phyloP scores from a whole-genome alignment of 1,140 invertebrate species.

The Pseudomyrmex cubaensis region DNA sequence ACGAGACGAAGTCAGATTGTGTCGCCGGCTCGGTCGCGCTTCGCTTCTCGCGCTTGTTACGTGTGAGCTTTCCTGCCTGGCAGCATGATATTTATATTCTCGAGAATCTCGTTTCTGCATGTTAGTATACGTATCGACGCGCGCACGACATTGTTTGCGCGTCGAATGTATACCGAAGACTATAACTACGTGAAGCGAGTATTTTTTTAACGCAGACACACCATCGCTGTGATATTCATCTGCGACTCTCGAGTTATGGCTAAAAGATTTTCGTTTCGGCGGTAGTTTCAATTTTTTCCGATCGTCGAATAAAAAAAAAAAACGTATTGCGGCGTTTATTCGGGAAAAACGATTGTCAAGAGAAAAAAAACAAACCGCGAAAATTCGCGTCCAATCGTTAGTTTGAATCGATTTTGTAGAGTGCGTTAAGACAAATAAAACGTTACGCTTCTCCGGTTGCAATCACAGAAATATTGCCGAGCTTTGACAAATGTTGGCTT shows the following conservation, averaged over 20 bases:
- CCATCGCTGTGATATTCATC: neutral
- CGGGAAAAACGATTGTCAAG: neutral
- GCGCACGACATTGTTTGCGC: neutral
- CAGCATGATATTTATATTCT: neutral
- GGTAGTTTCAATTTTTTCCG: conserved; percentile 1
- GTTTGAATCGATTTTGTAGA: neutral
- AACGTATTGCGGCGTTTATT: neutral
- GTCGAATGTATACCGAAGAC: conserved; percentile 15
- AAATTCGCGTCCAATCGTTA: neutral
- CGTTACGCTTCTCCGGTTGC: neutral
- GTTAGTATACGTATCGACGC: neutral
- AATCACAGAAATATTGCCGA: too few relatives aligned
- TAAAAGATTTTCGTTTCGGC: neutral
- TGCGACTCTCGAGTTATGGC: conserved; percentile 3
- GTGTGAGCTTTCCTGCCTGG: neutral
- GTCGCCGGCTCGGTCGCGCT: neutral
- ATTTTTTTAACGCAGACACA: neutral
- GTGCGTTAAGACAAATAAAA: neutral
- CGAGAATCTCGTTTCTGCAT: neutral
- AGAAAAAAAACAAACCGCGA: neutral
- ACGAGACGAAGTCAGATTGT: conserved; percentile 11
- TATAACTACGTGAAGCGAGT: neutral
- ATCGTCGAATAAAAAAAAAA: neutral
- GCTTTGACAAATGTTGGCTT: too few relatives aligned
- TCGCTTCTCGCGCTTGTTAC: conserved; percentile 3